These are phyloP conservation scores for Achlya flavicornis DNA, from an alignment of 2,888 invertebrate species.

Conservation along the genomic window DNA sequence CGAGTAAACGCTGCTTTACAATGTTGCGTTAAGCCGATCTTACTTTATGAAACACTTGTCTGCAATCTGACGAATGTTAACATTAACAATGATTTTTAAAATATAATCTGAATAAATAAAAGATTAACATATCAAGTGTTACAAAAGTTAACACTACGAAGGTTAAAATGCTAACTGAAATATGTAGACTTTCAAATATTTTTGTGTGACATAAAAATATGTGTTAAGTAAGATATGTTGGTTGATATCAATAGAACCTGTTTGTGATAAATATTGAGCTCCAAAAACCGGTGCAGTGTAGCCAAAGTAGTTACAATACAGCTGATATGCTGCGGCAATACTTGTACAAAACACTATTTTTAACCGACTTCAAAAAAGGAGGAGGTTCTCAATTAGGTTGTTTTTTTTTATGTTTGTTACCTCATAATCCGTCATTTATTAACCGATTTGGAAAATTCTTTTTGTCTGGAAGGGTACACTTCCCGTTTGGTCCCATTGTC, in stretches of 20 bases:
- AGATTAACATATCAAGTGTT: constrained; percentile 39
- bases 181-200: constrained; percentile 66
- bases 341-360: too few relatives aligned
- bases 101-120: constrained; percentile 12
- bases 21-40: not conserved
- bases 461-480: too few relatives aligned
- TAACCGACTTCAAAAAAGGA: too few relatives aligned
- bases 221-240: constrained; percentile 47
- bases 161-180: constrained; percentile 52
- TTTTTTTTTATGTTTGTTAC: too few relatives aligned
- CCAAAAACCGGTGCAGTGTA: not conserved
- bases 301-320: not conserved
- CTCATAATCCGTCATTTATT: too few relatives aligned
- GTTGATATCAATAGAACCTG: constrained; percentile 45
- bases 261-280: constrained; percentile 28
- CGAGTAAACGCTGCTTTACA: not conserved
- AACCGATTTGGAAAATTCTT: too few relatives aligned
- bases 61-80: constrained; percentile 2
- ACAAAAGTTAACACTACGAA: constrained; percentile 53
- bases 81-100: constrained; percentile 8
- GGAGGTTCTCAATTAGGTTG: too few relatives aligned
- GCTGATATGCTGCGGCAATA: not conserved
- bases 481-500: too few relatives aligned
- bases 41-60: not conserved
- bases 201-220: constrained; percentile 51